These are phyloP conservation scores for Mesochorus sp. DNA, from an alignment of 2,888 invertebrate genomes.

Conservation along the genomic window DNA sequence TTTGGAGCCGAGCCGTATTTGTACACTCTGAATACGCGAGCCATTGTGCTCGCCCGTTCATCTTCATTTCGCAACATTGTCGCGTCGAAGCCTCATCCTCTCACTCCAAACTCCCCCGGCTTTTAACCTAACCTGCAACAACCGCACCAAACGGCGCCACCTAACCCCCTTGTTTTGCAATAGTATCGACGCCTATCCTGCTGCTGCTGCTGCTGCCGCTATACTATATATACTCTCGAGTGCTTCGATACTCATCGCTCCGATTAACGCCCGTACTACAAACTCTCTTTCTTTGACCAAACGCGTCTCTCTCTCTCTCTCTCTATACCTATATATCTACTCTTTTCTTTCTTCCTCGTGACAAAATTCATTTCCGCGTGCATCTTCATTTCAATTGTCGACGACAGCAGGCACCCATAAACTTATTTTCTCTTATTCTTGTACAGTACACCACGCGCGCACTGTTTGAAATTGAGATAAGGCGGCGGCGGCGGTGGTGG, in stretches of 20 bases:
- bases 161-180: background rate
- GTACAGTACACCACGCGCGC: background rate
- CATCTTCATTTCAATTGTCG: background rate
- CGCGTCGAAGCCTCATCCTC: background rate
- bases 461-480: slow-evolving; percentile 48
- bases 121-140: slow-evolving; percentile 18
- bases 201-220: too few species aligned
- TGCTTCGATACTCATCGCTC: slow-evolving; percentile 24
- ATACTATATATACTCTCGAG: too few species aligned
- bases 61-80: slow-evolving; percentile 68
- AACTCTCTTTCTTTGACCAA: too few species aligned
- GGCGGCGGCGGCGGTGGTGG: too few species aligned
- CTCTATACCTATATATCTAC: background rate
- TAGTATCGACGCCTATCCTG: slow-evolving; percentile 23
- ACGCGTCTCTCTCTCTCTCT: too few species aligned
- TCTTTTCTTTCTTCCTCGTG: background rate
- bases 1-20: slow-evolving; percentile 73
- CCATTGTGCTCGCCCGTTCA: slow-evolving; percentile 68
- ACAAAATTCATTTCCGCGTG: slow-evolving; percentile 13
- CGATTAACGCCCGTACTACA: too few species aligned
- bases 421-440: slow-evolving; percentile 12
- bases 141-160: slow-evolving; percentile 3
- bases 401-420: background rate
- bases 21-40: slow-evolving; percentile 71
- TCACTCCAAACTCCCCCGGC: slow-evolving; percentile 16